Conservation (phyloP, 2,113 vertebrate species). For the Meriones unguiculatus region DNA sequence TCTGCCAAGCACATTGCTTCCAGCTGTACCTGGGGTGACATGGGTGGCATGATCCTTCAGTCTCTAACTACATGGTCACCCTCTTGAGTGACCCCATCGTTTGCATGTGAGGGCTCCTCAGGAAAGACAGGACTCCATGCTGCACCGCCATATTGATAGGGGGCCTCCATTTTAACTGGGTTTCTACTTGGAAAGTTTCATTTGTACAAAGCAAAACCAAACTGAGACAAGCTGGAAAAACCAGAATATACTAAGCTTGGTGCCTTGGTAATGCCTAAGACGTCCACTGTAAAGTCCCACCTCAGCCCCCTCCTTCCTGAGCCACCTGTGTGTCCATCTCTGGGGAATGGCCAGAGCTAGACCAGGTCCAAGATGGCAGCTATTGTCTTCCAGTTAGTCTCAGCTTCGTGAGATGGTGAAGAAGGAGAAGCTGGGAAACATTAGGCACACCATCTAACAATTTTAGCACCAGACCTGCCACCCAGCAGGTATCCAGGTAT, state of each 20-base stretch:
- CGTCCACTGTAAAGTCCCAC: not conserved
- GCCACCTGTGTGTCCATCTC: not conserved
- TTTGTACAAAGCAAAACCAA: conserved; percentile 54
- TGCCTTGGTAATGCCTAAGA: not conserved
- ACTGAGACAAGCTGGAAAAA: not conserved
- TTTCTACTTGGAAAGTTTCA: conserved; percentile 28
- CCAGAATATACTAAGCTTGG: not conserved
- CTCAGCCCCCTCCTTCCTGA: not conserved
- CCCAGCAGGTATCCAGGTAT: not conserved
- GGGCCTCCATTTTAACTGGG: not conserved
- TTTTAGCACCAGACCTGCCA: not conserved
- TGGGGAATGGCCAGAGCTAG: too few relatives aligned
- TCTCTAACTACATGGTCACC: not conserved
- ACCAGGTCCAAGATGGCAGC: too few relatives aligned
- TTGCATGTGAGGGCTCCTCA: not conserved
- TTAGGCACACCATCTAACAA: not conserved
- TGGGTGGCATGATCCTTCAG: accelerated
- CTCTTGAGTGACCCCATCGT: not conserved
- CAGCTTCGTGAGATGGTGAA: not conserved
- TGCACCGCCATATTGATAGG: not conserved
- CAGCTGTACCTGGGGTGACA: not conserved
- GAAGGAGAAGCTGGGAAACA: not conserved
- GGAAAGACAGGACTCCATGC: not conserved
- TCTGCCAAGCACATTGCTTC: not conserved
- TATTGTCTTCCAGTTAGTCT: not conserved